Evolutionary conservation across 2,113 vertebrate species (phyloP), one percentile per base, ranked within the genome.

Genomic region (Trematocara macrostoma): DNA sequence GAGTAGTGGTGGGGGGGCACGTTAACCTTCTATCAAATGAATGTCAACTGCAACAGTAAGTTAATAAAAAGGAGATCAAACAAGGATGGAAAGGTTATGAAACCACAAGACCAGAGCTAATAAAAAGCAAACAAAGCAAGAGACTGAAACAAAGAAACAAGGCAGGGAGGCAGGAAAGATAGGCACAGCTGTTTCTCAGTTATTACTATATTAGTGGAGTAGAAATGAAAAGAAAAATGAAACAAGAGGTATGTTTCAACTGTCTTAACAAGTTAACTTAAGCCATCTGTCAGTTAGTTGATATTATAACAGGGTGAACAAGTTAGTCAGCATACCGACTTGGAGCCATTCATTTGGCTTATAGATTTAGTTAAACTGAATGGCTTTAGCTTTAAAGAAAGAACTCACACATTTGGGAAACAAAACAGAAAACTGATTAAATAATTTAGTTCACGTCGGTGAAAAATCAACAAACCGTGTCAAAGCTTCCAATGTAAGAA

Each of bases 181-280:
- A 51, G 47, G 31, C 23, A 55, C 16, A 49, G 16, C 57, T 5
- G 45, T 76, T 45, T 84, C 26, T 78, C 16, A 9, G 23, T 31
- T 61, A 29, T 31, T 59, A 20, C 3, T 12, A 42, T 34, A 81
- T 82, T 51, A 80, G 51, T 29, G 11, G 52, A 35, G 79, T 6
- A 78, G 29, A 88, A 53, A 79, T 78, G 3, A 35, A 56, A 52
- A 18, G 31, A 6, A 49, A 79, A 86, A 61, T 64, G 14, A 7
- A 71, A 31, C 3, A 15, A 15, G 20, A 61, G 34, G 3, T 81
- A 11, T 55, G 83, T 82, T 14, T 23, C 5, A 71, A 45, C 26
- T 42, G 78, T 42, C 16, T 56, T 56, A 84, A 89, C 82, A 88
- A 23, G 88, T 31, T 16, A 59, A 59, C 56, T 59, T 59, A 59